Conservation (phyloP, 2,888 invertebrate genomes). For the Nomada flava region DNA sequence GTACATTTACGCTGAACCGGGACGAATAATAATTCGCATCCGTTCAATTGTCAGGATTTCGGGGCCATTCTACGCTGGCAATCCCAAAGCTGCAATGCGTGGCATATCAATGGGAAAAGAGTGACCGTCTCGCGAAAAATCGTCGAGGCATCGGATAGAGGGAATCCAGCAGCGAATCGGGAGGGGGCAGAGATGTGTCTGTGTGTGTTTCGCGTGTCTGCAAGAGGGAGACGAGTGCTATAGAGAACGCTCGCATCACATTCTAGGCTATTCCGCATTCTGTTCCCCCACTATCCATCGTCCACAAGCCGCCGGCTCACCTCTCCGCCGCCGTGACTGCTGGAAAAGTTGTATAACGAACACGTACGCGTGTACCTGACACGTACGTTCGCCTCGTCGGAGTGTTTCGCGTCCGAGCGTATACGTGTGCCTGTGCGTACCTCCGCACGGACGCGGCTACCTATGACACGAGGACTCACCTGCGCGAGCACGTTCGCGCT, state of each 20-base stretch:
- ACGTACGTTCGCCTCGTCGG: constrained; percentile 60
- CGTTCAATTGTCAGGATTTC: constrained; percentile 44
- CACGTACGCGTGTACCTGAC: constrained; percentile 75
- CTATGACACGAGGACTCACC: constrained; percentile 59
- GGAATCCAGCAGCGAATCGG: constrained; percentile 22
- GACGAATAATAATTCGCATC: background rate
- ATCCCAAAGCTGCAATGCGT: constrained; percentile 38
- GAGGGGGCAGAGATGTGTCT: background rate
- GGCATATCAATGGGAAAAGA: constrained; percentile 27
- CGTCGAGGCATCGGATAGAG: constrained; percentile 27
- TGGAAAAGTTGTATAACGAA: constrained; percentile 79
- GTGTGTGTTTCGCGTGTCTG: background rate
- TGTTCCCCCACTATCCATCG: constrained; percentile 81
- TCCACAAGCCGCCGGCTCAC: constrained; percentile 80
- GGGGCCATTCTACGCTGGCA: constrained; percentile 24
- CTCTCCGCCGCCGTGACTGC: constrained; percentile 76
- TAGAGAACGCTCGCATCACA: constrained; percentile 82
- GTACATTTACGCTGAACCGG: too few relatives aligned
- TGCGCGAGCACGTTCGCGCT: constrained; percentile 37
- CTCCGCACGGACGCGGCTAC: constrained; percentile 47
- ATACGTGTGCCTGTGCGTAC: background rate
- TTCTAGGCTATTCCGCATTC: constrained; percentile 85
- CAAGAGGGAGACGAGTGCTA: constrained; percentile 61
- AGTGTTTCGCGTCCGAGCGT: constrained; percentile 29
- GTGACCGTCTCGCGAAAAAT: constrained; percentile 17